Evolutionary conservation across 1,140 invertebrate genomes (phyloP).

Genomic region (Drosophila ficusphila): DNA sequence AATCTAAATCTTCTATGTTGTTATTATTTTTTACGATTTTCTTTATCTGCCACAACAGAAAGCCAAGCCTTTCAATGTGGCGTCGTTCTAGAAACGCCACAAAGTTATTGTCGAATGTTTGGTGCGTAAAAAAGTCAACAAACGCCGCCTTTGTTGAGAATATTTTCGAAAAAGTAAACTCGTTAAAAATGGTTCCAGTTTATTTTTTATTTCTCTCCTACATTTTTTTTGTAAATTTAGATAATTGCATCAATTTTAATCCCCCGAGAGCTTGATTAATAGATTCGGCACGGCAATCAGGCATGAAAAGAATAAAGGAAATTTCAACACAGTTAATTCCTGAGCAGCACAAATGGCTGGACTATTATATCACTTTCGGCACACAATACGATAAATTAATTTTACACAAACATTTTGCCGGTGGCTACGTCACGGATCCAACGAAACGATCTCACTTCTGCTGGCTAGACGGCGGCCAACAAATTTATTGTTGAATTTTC

Average conservation of each 20-base stretch:
- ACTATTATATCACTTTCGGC: constrained; percentile 72
- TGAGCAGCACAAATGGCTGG: constrained; percentile 7
- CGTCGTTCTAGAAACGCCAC: constrained; percentile 1
- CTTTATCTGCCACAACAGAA: neutral
- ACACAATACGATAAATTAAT: constrained; percentile 76
- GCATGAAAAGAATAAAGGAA: constrained; percentile 41
- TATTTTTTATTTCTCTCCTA: neutral
- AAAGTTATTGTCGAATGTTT: constrained; percentile 12
- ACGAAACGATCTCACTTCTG: constrained; percentile 4
- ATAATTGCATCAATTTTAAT: constrained; percentile 57
- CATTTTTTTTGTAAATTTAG: constrained; percentile 32
- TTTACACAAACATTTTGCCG: constrained; percentile 59
- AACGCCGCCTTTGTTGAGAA: constrained; percentile 5
- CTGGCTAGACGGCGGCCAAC: constrained; percentile 18
- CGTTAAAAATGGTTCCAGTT: neutral
- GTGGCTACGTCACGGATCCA: constrained; percentile 48
- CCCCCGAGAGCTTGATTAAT: constrained; percentile 33
- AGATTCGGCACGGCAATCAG: constrained; percentile 17
- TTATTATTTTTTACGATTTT: constrained; percentile 1
- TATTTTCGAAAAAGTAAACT: constrained; percentile 19
- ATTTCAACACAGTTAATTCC: constrained; percentile 66
- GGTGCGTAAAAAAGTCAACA: constrained; percentile 16
- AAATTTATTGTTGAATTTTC: constrained; percentile 32
- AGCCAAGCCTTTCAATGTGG: neutral
- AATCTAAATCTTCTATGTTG: constrained; percentile 21